phyloP scores from a whole-genome alignment of 2,888 invertebrate genomes.

The Drosophila peninsularis region DNA sequence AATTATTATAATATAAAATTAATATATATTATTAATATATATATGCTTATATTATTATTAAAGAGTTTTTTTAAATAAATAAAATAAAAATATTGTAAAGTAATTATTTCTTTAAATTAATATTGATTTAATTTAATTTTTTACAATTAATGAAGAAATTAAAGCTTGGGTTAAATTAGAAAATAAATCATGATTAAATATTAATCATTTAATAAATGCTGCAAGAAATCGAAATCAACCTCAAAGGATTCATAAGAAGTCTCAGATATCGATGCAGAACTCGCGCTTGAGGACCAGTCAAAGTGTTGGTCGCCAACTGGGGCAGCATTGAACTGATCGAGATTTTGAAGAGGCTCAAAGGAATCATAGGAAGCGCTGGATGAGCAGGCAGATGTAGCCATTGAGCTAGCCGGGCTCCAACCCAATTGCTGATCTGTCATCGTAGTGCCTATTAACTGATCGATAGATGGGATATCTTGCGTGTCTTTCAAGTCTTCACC shows the following conservation, averaged over 20 bases:
- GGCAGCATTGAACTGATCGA: constrained; percentile 3
- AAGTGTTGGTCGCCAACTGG: constrained; percentile 10
- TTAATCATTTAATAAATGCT: constrained; percentile 50
- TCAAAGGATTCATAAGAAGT: constrained; percentile 34
- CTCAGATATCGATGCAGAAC: constrained; percentile 11
- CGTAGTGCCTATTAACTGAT: constrained; percentile 13
- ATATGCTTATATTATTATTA: too few species aligned
- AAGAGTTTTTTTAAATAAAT: too few species aligned
- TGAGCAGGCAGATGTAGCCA: constrained; percentile 26
- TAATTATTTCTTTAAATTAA: background rate
- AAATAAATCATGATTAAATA: background rate
- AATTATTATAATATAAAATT: background rate
- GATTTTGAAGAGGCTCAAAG: constrained; percentile 20
- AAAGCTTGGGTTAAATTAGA: background rate
- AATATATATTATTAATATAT: too few species aligned
- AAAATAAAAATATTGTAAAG: too few species aligned
- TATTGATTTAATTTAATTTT: background rate
- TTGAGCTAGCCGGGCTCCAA: constrained; percentile 42
- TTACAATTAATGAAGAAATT: background rate
- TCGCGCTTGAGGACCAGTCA: constrained; percentile 29
- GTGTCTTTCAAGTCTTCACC: background rate
- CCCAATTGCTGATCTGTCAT: constrained; percentile 19
- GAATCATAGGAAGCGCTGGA: constrained; percentile 38
- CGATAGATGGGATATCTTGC: background rate
- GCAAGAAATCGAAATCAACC: constrained; percentile 56